Percentiles rank a stretch among this genome's conserved stretches.
Conservation (phyloP, 2,888 invertebrate genomes). For the Maniola hyperantus region DNA sequence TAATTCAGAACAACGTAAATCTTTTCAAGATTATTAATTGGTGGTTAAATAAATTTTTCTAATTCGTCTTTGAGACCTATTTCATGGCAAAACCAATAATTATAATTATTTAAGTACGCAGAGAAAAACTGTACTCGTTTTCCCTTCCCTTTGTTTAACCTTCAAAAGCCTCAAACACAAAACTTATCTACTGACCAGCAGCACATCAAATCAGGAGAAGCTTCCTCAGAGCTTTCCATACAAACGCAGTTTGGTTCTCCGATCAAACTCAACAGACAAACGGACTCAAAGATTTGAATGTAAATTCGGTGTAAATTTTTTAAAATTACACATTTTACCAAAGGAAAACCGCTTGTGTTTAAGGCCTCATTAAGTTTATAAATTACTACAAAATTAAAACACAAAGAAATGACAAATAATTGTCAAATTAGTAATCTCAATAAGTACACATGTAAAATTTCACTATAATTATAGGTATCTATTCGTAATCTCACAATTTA, state of each 20-base stretch:
- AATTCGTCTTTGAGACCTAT: slow-evolving; percentile 12
- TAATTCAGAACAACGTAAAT: not conserved
- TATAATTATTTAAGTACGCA: slow-evolving; percentile 6
- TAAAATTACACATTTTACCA: too few species aligned
- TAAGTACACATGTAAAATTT: not conserved
- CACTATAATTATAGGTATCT: not conserved
- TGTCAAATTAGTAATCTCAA: not conserved
- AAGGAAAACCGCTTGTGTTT: too few species aligned
- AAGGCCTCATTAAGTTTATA: too few species aligned
- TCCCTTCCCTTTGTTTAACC: not conserved
- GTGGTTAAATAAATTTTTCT: not conserved
- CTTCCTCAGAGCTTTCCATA: too few species aligned
- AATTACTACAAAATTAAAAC: not conserved
- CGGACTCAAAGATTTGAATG: too few species aligned
- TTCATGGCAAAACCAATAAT: not conserved
- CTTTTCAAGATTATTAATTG: not conserved
- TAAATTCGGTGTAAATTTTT: too few species aligned
- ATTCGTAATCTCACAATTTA: not conserved
- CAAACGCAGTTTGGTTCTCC: too few species aligned
- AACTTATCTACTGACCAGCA: too few species aligned
- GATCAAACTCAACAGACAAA: too few species aligned
- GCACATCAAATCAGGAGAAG: too few species aligned
- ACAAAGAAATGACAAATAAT: not conserved
- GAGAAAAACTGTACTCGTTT: not conserved
- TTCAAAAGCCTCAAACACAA: not conserved